Conservation (phyloP, 2,888 invertebrate species). For the Patella caerulea region DNA sequence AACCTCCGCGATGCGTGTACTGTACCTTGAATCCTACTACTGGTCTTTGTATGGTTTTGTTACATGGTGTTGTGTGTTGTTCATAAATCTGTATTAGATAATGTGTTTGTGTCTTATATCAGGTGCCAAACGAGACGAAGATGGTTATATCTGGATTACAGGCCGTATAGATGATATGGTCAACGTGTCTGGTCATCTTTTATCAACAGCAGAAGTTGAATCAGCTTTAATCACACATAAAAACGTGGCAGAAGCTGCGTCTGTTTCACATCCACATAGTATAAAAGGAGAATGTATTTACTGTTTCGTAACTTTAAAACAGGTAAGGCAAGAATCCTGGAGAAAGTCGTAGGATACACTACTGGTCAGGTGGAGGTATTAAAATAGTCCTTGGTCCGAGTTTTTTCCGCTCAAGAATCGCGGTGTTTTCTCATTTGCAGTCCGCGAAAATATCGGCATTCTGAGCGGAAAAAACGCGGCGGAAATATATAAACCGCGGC, state of each 20-base stretch:
- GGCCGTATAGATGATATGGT: conserved; percentile 98
- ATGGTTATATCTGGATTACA: conserved; percentile 96
- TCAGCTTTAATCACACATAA: conserved; percentile 73
- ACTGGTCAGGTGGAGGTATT: too few relatives aligned
- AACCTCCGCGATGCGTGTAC: too few relatives aligned
- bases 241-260: conserved; percentile 92
- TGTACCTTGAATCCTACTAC: too few relatives aligned
- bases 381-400: too few relatives aligned
- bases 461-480: too few relatives aligned
- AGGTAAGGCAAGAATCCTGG: conserved; percentile 71
- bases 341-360: too few relatives aligned
- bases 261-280: conserved; percentile 92
- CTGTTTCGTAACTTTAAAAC: conserved; percentile 94
- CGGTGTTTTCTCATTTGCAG: too few relatives aligned
- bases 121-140: conserved; percentile 92
- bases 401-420: too few relatives aligned
- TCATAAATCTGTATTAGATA: background rate
- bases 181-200: conserved; percentile 97
- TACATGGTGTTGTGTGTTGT: too few relatives aligned
- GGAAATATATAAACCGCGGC: too few relatives aligned
- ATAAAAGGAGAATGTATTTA: conserved; percentile 98
- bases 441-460: too few relatives aligned
- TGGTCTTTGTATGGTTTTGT: too few relatives aligned
- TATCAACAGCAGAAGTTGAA: conserved; percentile 93
- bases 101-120: conserved; percentile 36